Percentiles rank a stretch among this genome's conserved stretches.
Evolutionary conservation across 2,797 vertebrate species (phyloP).

Genomic region (Karalla daura): DNA sequence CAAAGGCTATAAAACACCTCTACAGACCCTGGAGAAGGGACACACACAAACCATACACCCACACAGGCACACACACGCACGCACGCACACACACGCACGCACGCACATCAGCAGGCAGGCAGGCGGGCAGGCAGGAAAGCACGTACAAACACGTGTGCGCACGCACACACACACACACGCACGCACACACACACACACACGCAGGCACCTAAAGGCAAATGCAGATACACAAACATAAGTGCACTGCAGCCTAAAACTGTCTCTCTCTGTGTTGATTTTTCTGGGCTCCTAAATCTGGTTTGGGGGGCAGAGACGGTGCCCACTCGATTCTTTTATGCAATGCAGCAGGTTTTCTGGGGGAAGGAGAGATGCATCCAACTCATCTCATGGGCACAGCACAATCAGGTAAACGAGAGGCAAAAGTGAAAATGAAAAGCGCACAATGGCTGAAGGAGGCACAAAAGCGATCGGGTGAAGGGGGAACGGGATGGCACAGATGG

Average conservation of each 20-base stretch:
- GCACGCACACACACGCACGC: conserved; percentile 13
- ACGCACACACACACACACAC: conserved; percentile 50
- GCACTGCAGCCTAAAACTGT: conserved; percentile 82
- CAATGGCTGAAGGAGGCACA: conserved; percentile 36
- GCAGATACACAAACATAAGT: conserved; percentile 83
- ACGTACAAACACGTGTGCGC: conserved; percentile 34
- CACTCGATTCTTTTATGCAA: conserved; percentile 84
- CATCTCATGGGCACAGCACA: conserved; percentile 71
- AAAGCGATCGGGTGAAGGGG: conserved; percentile 20
- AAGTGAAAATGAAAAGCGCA: conserved; percentile 55
- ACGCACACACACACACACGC: conserved; percentile 13
- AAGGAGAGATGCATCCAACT: conserved; percentile 71
- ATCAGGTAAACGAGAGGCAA: conserved; percentile 78
- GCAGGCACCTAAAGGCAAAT: conserved; percentile 79
- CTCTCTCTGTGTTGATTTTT: conserved; percentile 81
- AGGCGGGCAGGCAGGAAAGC: conserved; percentile 3
- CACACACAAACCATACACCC: conserved; percentile 68
- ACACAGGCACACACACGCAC: conserved; percentile 52
- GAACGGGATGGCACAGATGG: conserved; percentile 1
- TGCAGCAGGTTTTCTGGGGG: conserved; percentile 80
- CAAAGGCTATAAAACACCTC: conserved; percentile 76
- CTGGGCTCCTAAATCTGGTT: conserved; percentile 81
- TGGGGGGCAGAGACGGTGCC: conserved; percentile 83
- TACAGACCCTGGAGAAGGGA: conserved; percentile 71
- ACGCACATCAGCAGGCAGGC: conserved; percentile 13